phyloP scores from a whole-genome alignment of 1,140 invertebrate genomes.

The Aporrectodea caliginosa region DNA sequence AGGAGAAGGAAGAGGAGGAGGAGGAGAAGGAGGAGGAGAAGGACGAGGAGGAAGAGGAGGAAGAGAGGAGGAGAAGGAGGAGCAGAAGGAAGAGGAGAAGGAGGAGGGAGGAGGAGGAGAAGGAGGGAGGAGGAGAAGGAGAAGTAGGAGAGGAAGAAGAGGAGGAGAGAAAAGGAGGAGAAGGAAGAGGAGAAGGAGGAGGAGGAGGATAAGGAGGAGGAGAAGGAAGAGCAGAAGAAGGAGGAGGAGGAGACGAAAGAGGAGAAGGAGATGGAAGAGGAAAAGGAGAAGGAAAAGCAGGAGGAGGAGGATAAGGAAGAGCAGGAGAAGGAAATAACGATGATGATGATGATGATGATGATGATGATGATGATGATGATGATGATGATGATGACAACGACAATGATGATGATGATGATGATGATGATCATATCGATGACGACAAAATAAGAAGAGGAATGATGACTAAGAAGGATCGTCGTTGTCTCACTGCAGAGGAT shows the following conservation, averaged over 20 bases:
- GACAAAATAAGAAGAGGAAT: background rate
- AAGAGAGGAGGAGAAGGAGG: background rate
- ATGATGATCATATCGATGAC: background rate
- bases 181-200: no score
- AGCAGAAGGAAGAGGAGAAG: background rate
- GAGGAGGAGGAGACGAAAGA: no score
- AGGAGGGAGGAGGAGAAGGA: no score
- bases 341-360: slow-evolving; percentile 2
- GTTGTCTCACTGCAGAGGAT: background rate
- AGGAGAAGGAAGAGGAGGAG: background rate
- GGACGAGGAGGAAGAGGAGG: background rate
- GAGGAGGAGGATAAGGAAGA: no score
- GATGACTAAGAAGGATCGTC: background rate
- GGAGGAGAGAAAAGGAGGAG: no score
- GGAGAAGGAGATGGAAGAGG: no score
- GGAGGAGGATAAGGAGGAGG: background rate
- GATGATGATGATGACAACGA: background rate
- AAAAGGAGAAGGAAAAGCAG: no score
- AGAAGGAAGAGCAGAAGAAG: no score
- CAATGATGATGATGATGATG: background rate
- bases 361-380: background rate
- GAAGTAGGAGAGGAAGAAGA: background rate
- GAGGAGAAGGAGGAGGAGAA: background rate
- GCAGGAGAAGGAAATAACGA: background rate
- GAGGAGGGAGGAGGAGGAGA: no score